These are phyloP conservation scores for Falcaria lacertinaria DNA, from an alignment of 2,888 invertebrate genomes.

Conservation along the genomic window DNA sequence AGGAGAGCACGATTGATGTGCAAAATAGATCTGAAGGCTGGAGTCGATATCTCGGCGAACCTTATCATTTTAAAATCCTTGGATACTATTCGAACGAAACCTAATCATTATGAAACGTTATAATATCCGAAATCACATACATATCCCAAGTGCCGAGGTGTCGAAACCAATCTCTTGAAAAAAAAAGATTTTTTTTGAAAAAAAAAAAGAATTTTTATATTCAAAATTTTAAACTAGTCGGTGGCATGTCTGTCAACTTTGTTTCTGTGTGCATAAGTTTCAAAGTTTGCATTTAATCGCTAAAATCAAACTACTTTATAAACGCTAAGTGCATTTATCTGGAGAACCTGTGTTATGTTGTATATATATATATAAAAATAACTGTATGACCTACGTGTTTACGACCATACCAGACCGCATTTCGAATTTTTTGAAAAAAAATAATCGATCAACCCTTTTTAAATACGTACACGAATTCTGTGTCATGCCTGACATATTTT, in stretches of 20 bases:
- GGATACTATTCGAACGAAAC: slow-evolving; percentile 11
- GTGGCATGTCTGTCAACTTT: slow-evolving; percentile 64
- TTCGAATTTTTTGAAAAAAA: slow-evolving; percentile 47
- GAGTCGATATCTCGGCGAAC: slow-evolving; percentile 63
- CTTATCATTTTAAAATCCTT: slow-evolving; percentile 25
- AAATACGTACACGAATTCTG: slow-evolving; percentile 64
- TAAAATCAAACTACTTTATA: slow-evolving; percentile 45
- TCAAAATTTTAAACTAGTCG: slow-evolving; percentile 76
- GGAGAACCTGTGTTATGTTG: slow-evolving; percentile 48
- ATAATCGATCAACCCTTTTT: slow-evolving; percentile 61
- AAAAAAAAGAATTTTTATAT: slow-evolving; percentile 71
- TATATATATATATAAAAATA: slow-evolving; percentile 38
- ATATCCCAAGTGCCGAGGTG: slow-evolving; percentile 70
- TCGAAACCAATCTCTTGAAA: slow-evolving; percentile 53
- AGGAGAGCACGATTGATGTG: slow-evolving; percentile 64
- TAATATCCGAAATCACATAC: slow-evolving; percentile 56
- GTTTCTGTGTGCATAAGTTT: slow-evolving; percentile 67
- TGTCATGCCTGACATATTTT: slow-evolving; percentile 64
- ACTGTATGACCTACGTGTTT: slow-evolving; percentile 43
- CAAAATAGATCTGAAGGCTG: slow-evolving; percentile 53
- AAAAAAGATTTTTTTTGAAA: too few relatives aligned
- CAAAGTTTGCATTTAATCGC: slow-evolving; percentile 65
- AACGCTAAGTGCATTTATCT: slow-evolving; percentile 71
- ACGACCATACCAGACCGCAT: slow-evolving; percentile 72
- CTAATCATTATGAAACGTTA: slow-evolving; percentile 11